Evolutionary conservation across 2,888 invertebrate species (phyloP), one percentile per base, ranked within the genome.

Genomic region (Phyto melanocephala): DNA sequence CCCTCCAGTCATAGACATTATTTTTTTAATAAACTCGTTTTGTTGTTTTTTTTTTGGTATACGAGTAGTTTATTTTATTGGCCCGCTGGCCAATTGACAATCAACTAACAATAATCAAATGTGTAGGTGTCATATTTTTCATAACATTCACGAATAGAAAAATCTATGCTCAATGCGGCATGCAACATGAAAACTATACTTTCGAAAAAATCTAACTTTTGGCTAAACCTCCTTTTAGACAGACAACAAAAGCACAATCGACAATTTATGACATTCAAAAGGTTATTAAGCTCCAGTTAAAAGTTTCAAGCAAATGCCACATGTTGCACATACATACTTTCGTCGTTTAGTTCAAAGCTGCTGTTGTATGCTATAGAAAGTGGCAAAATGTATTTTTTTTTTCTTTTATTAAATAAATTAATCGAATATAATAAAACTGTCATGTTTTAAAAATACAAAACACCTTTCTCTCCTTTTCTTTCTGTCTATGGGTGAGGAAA

Each of bases 51-150:
- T 17, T 35, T 15, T 40, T 60, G 40, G 58, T 67, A 35, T 33
- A 15, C 22, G 52, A n/a, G n/a, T 70, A 6, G 10, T 54, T n/a
- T 63, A 54, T 47, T 70, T n/a, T 11, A 33, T 24, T 81, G 42
- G 45, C 60, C 79, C 37, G 52, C 72, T 67, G 67, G 72, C 79
- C 79, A 80, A 74, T 67, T 74, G 79, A 80, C 79, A 80, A 80
- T 80, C 79, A 71, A 65, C 71, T 24, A 76, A 65, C 68, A 81
- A 80, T 52, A 81, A 80, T 80, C 78, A 72, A 79, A 74, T 54
- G 79, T 80, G 79, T 80, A 80, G 79, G 79, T 80, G 79, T 80
- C 79, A 74, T 62, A 79, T 72, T 71, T 65, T 72, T 72, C 60
- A 74, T 60, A 80, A 35, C 13, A 79, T 60, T 80, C 24, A 35